Evolutionary conservation across 2,113 vertebrate species (phyloP), one percentile per base, ranked within the genome.

Genomic region (Herpetotheres cachinnans): DNA sequence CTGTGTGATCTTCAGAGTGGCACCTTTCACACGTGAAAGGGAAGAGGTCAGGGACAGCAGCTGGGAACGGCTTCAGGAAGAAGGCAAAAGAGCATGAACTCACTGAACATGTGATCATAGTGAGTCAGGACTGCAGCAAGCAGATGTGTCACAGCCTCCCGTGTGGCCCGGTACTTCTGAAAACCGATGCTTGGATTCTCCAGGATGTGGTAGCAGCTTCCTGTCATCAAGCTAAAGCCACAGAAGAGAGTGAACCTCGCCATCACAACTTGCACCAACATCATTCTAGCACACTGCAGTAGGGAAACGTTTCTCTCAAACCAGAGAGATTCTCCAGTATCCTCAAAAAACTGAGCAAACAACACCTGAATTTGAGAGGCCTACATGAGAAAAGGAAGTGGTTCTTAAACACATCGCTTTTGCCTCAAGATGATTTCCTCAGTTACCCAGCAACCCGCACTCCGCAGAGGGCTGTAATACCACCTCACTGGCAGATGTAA

Each of bases 171-270:
- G 97, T 98, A 98, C 97, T 98, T 99, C 90, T 99, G 98, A 38
- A 98, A 98, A 84, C 98, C 65, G 4, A 99, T 99, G 34, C 97
- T 98, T 44, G 99, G 98, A 79, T 99, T 99, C 97, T 99, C 99
- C 84, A 99, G 97, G 24, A 99, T 98, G 94, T 98, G 99, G 96
- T 99, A 99, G 95, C 99, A 99, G 94, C 98, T 99, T 80, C 99
- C 99, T 3, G 98, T 99, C 85, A 99, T 98, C 98, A 99, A 98
- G 95, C 99, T 99, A 81, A 95, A 90, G 26, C 47, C 78, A 65
- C 12, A 89, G 49, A 56, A 92, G n/a, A 90, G 32, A 96, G 58
- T 47, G 24, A 59, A 49, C 22, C 30, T 82, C 42, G 46, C 42
- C n/a, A 42, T 16, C 29, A 36, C 42, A 89, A 32, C 16, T 54